phyloP scores from a whole-genome alignment of 2,113 vertebrate genomes.

The Pterocles burchelli region DNA sequence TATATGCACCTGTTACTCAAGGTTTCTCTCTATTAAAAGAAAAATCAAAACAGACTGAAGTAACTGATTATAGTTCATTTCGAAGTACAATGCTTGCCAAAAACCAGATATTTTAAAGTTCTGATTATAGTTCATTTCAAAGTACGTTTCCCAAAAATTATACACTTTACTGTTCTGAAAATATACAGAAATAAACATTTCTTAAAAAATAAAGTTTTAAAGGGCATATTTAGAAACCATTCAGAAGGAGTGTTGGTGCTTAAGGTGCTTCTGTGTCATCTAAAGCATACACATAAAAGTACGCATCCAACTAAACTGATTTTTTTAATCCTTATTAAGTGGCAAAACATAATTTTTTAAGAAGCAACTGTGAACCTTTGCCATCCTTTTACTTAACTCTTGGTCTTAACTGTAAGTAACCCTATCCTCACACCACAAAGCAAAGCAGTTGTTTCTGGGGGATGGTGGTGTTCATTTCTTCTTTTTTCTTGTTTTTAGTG shows the following conservation, averaged over 20 bases:
- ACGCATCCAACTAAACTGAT: background rate
- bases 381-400: background rate
- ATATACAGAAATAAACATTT: background rate
- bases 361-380: background rate
- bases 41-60: background rate
- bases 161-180: background rate
- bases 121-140: background rate
- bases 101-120: background rate
- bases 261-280: background rate
- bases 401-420: background rate
- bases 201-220: background rate
- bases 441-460: rapidly evolving
- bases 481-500: background rate
- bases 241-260: background rate
- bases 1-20: background rate
- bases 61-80: background rate
- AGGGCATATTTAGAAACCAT: background rate
- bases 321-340: background rate
- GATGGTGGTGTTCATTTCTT: rapidly evolving
- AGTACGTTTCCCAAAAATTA: background rate
- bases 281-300: background rate
- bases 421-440: background rate
- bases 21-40: background rate
- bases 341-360: background rate
- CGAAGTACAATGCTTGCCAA: background rate